These are phyloP conservation scores for Meandrusa payeni DNA, from an alignment of 2,888 invertebrate genomes.

Conservation along the genomic window DNA sequence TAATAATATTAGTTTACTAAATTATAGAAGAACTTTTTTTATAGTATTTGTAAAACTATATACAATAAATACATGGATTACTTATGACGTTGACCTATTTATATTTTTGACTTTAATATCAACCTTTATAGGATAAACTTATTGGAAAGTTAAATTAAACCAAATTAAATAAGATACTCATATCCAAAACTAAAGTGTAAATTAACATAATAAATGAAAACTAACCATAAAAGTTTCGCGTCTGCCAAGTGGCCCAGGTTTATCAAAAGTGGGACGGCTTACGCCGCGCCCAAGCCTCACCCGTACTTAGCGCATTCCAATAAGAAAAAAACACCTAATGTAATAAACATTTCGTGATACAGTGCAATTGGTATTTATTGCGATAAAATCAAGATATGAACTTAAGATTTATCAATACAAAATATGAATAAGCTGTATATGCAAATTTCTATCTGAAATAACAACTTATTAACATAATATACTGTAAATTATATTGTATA, in stretches of 20 bases:
- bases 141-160: no score
- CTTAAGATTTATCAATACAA: slow-evolving; percentile 11
- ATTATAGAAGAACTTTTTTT: no score
- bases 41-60: no score
- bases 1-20: no score
- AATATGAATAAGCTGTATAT: slow-evolving; percentile 22
- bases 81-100: no score
- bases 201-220: no score
- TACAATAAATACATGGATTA: no score
- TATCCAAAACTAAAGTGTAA: no score
- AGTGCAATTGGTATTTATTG: slow-evolving; percentile 26
- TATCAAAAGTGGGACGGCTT: slow-evolving; percentile 62
- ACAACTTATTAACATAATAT: slow-evolving; percentile 1
- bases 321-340: slow-evolving; percentile 42
- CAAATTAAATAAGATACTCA: no score
- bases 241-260: slow-evolving; percentile 30
- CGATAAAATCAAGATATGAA: slow-evolving; percentile 15
- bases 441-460: slow-evolving; percentile 26
- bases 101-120: no score
- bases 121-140: no score
- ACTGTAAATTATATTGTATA: no score
- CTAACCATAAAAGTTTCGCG: slow-evolving; percentile 21
- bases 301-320: slow-evolving; percentile 43
- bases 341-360: slow-evolving; percentile 29
- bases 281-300: slow-evolving; percentile 65